Evolutionary conservation across 2,888 invertebrate genomes (phyloP), one percentile per base, ranked within the genome.

Genomic region (Mythimna albipuncta): DNA sequence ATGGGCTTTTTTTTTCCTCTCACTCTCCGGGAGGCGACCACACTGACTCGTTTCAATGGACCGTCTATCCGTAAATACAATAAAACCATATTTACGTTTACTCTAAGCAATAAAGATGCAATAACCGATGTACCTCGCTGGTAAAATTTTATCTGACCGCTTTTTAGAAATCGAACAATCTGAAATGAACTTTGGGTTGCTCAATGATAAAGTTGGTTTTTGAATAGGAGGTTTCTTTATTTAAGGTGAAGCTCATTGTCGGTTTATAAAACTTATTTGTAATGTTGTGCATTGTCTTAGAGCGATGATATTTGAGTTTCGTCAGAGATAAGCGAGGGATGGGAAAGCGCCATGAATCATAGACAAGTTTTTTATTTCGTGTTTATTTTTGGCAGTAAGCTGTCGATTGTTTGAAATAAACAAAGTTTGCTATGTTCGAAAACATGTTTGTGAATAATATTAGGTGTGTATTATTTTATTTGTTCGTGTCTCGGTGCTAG

Each of bases 81-180:
- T 95, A 95, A 95, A 96, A 94, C 90, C 76, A 93, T 95, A 96
- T 95, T 95, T 94, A 95, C 93, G 93, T 90, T 94, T 89, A 91
- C 93, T 93, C 89, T 88, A 85, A 92, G 92, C 93, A 93, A 94
- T 95, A 94, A 94, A 95, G 90, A 91, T 91, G 94, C 94, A 94
- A 94, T 94, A 91, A 94, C 91, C 89, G 87, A 92, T 61, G 93
- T 93, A 93, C 93, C 89, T 93, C 93, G 92, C 89, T 73, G 84
- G 91, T 93, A 91, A 93, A 93, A 91, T 90, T 79, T 80, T 74
- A 74, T 74, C 73, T 73, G 89, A 89, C 88, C 87, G 87, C 86
- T 90, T 90, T 91, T 90, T 85, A 81, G 44, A 47, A 54, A 32
- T 32, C 5, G 0, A 3, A 0, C 50, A 54, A 58, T n/a, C 44